Percentiles rank a stretch among this genome's conserved stretches.
Conservation (phyloP, 1,140 invertebrate genomes). For the Bombus waltoni region DNA sequence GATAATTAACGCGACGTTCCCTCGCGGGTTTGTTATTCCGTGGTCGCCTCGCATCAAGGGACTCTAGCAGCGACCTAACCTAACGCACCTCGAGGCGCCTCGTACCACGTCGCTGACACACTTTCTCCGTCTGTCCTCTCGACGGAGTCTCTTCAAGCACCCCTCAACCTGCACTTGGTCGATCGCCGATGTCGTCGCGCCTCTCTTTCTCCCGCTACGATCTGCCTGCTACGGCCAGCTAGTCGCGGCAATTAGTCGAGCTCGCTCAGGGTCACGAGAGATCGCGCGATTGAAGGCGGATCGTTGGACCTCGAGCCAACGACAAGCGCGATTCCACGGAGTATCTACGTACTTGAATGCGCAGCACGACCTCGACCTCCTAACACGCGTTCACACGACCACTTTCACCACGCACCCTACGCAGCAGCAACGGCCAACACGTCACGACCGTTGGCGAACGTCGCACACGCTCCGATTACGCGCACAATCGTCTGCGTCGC, state of each 20-base stretch:
- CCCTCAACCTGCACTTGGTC: constrained; percentile 16
- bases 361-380: constrained; percentile 64
- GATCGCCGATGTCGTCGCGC: constrained; percentile 1
- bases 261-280: constrained; percentile 14
- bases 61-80: constrained; percentile 49
- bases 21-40: constrained; percentile 16
- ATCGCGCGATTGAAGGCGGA: background rate
- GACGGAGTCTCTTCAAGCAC: constrained; percentile 38
- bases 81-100: constrained; percentile 41
- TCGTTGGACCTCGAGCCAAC: background rate
- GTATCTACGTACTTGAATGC: background rate
- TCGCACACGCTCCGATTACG: background rate
- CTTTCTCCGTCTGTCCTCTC: constrained; percentile 56
- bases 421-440: background rate
- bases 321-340: background rate
- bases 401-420: constrained; percentile 62
- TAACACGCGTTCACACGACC: constrained; percentile 56
- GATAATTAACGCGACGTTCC: constrained; percentile 1
- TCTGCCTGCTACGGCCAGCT: background rate
- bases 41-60: constrained; percentile 39
- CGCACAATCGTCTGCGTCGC: background rate
- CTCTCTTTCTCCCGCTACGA: background rate
- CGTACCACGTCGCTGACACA: constrained; percentile 61
- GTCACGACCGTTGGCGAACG: background rate
- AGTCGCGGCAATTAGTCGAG: background rate